Evolutionary conservation across 2,797 vertebrate species (phyloP).

Genomic region (Phaenicophaeus curvirostris): DNA sequence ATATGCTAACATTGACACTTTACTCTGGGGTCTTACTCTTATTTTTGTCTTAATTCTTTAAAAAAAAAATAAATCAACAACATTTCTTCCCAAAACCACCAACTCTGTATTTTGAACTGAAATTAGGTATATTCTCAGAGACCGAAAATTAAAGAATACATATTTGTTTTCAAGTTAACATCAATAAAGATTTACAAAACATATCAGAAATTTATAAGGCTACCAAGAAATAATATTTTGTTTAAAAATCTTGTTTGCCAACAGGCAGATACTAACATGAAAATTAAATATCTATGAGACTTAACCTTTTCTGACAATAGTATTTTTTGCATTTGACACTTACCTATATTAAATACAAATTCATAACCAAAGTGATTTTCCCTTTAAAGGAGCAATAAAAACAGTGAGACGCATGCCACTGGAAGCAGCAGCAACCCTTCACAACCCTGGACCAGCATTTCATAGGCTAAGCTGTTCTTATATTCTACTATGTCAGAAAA

Average conservation of each 20-base stretch:
- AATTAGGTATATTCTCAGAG: background rate
- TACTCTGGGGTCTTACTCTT: background rate
- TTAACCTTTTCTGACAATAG: background rate
- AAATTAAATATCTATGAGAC: background rate
- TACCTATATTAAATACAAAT: background rate
- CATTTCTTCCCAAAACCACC: too few relatives aligned
- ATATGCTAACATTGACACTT: accelerated
- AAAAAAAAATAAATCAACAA: background rate
- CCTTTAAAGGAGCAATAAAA: background rate
- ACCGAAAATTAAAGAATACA: background rate
- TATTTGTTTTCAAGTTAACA: background rate
- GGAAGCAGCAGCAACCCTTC: background rate
- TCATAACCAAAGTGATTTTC: background rate
- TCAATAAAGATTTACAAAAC: background rate
- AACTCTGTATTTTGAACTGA: background rate
- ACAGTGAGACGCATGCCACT: background rate
- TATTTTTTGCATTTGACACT: background rate
- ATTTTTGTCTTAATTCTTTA: background rate
- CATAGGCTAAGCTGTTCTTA: background rate
- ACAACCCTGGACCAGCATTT: background rate
- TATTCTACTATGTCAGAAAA: background rate
- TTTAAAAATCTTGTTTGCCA: background rate
- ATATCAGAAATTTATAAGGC: background rate
- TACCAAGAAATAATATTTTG: background rate
- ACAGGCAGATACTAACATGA: background rate